Evolutionary conservation across 2,113 vertebrate genomes (phyloP), one percentile per base, ranked within the genome.

Genomic region (Carettochelys insculpta): DNA sequence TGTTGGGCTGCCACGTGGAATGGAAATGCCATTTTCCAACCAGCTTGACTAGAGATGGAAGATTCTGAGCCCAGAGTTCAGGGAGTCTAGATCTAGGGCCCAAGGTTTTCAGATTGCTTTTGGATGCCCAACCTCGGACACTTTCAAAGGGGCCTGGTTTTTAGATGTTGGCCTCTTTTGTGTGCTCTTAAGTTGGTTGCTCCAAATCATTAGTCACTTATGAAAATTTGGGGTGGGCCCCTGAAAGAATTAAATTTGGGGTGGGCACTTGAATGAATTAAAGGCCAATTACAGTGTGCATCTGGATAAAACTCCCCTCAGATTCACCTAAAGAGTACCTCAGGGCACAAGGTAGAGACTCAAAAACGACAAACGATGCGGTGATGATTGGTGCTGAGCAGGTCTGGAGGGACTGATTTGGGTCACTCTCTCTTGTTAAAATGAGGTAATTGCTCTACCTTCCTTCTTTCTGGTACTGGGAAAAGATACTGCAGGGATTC

Each of bases 1-100:
- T 3, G n/a, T n/a, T 65, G 34, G 58, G 31, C 8, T 65, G 7
- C 8, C 34, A 14, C 38, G 34, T 17, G 9, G 61, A 53, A 84
- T 20, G 75, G 86, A 77, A 95, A 90, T 88, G 48, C 77, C 71
- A 34, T 27, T 82, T 90, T 76, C 82, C 85, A 86, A 68, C 82
- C 56, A 48, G 3, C 19, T 73, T 80, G 81, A 81, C 43, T 86
- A 83, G 68, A 78, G 75, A 85, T 29, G 47, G 52, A 19, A 83
- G 90, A 65, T 82, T 77, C 56, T 77, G 68, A 14, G 14, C 14
- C 27, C 77, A 56, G 45, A 91, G 76, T 52, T 90, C 85, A 77
- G 24, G 86, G 47, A 54, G 75, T 50, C 90, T 58, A 51, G 80
- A 91, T 85, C 71, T 34, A 88, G 80, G 53, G 52, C 78, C 94